Conservation (phyloP, 2,888 invertebrate species). For the Sinhomidia bicolor region DNA sequence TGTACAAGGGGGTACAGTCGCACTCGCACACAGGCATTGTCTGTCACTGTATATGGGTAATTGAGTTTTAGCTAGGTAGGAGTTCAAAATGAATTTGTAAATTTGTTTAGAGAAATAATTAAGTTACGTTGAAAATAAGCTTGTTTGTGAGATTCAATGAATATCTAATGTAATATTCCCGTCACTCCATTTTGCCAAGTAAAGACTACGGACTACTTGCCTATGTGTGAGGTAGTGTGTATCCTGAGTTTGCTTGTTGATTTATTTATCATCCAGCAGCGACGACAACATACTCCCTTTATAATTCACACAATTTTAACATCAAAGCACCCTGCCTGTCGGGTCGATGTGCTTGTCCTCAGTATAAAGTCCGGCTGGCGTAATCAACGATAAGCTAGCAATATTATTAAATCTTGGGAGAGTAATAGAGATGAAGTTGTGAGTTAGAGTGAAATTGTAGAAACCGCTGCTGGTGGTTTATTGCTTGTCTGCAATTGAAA, state of each 20-base stretch:
- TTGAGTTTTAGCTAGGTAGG: background rate
- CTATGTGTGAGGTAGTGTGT: no score
- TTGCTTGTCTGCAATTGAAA: background rate
- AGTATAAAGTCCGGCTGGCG: background rate
- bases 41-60: background rate
- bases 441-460: conserved; percentile 4
- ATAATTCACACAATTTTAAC: background rate
- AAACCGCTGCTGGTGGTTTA: conserved; percentile 31
- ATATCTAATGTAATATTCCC: conserved; percentile 19
- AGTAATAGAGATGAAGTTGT: background rate
- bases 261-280: background rate
- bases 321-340: conserved; percentile 20
- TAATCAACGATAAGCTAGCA: conserved; percentile 23
- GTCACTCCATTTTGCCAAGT: background rate
- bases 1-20: background rate
- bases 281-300: no score
- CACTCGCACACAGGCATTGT: background rate
- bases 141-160: conserved; percentile 31
- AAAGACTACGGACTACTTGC: conserved; percentile 4
- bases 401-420: conserved; percentile 4
- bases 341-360: background rate
- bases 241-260: background rate
- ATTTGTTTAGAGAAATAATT: conserved; percentile 31
- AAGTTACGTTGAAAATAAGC: conserved; percentile 23
- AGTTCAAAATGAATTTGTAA: conserved; percentile 6